A percentile compares a stretch with the other conserved stretches of the same genome.
These are phyloP conservation scores for Peromyscus melanophrys DNA, from an alignment of 2,797 vertebrate species.

Conservation along the genomic window DNA sequence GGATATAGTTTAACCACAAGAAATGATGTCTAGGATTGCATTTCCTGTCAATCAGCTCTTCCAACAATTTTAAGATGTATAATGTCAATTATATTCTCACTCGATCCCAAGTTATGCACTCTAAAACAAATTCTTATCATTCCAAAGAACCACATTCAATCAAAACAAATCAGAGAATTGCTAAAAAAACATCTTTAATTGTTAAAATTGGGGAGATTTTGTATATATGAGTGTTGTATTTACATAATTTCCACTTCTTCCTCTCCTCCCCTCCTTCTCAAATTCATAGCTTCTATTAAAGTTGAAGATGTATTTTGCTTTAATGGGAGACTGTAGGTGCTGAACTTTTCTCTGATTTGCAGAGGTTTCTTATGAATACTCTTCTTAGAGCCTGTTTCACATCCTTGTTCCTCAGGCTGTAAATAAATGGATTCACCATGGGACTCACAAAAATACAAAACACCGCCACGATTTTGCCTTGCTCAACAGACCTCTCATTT, in stretches of 20 bases:
- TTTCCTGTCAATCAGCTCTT: background rate
- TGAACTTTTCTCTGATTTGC: background rate
- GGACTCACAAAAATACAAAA: constrained; percentile 72
- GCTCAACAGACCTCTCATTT: constrained; percentile 60
- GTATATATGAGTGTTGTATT: background rate
- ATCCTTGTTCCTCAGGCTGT: constrained; percentile 64
- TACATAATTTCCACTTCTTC: background rate
- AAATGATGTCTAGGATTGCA: background rate
- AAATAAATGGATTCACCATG: constrained; percentile 72
- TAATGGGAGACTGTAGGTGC: background rate
- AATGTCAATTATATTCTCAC: background rate
- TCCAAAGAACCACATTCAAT: background rate
- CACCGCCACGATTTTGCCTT: constrained; percentile 63
- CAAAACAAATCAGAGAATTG: background rate
- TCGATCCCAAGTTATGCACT: background rate
- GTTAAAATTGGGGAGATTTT: background rate
- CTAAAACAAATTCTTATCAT: background rate
- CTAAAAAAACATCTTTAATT: background rate
- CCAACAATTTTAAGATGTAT: background rate
- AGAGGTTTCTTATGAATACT: background rate
- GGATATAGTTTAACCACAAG: background rate
- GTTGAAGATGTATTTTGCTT: background rate
- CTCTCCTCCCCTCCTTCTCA: background rate
- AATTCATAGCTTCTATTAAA: background rate
- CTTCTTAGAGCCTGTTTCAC: constrained; percentile 58